Evolutionary conservation across 2,113 vertebrate species (phyloP).

Genomic region (Leuciscus idus): DNA sequence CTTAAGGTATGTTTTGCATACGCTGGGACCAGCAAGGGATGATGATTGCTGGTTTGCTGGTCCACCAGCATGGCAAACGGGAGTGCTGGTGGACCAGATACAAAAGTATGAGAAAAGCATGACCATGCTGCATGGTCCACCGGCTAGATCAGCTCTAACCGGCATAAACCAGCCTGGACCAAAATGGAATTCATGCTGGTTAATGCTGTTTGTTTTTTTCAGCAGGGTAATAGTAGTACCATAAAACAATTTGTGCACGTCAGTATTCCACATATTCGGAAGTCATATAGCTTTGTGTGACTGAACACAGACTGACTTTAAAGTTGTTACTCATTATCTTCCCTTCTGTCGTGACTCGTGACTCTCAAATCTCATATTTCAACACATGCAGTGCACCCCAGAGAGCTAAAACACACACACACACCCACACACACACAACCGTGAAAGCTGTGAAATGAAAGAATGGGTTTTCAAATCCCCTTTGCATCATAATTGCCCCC

Average conservation of each 20-base stretch:
- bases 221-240: not conserved
- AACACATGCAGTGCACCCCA: not conserved
- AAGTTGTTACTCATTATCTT: not conserved
- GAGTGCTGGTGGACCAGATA: too few relatives aligned
- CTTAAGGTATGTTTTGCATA: too few relatives aligned
- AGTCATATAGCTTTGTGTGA: not conserved
- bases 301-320: not conserved
- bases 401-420: not conserved
- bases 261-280: not conserved
- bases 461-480: not conserved
- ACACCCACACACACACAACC: too few relatives aligned
- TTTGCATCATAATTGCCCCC: not conserved
- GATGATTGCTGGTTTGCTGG: too few relatives aligned
- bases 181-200: too few relatives aligned
- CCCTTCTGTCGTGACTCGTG: not conserved
- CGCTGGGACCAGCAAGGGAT: too few relatives aligned
- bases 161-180: too few relatives aligned
- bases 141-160: too few relatives aligned
- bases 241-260: not conserved
- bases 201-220: too few relatives aligned
- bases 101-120: too few relatives aligned
- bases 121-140: too few relatives aligned
- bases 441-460: slow-evolving; percentile 2
- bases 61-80: too few relatives aligned
- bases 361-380: not conserved